phyloP scores from a whole-genome alignment of 2,797 vertebrate genomes.

The Centroberyx gerrardi region DNA sequence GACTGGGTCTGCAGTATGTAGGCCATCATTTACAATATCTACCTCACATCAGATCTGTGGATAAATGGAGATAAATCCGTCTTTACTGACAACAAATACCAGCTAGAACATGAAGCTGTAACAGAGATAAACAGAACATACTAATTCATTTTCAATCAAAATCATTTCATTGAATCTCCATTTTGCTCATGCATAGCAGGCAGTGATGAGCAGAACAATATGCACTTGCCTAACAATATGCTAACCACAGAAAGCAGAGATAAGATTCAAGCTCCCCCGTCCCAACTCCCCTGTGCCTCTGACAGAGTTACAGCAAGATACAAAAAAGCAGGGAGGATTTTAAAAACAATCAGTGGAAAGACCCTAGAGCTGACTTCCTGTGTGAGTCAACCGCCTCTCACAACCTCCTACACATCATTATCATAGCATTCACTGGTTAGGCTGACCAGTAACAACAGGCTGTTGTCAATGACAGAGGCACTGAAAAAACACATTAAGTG shows the following conservation, averaged over 20 bases:
- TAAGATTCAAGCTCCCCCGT: not conserved
- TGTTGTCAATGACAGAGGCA: not conserved
- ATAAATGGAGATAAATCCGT: slow-evolving; percentile 16
- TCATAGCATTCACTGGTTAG: no score
- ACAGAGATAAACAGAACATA: not conserved
- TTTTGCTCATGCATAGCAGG: not conserved
- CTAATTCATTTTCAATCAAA: not conserved
- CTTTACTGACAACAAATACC: slow-evolving; percentile 10
- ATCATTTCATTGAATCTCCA: not conserved
- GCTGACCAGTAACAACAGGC: not conserved
- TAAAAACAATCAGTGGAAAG: not conserved
- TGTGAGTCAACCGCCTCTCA: no score
- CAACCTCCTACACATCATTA: no score
- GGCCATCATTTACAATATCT: slow-evolving; percentile 17
- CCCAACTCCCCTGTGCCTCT: not conserved
- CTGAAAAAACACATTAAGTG: no score
- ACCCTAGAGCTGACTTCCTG: no score
- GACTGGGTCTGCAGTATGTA: slow-evolving; percentile 3
- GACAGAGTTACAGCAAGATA: not conserved
- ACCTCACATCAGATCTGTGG: not conserved
- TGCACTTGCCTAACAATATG: not conserved
- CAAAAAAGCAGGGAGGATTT: not conserved
- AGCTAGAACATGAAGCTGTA: no score
- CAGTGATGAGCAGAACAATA: not conserved
- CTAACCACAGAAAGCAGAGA: not conserved